phyloP scores from a whole-genome alignment of 1,140 invertebrate genomes.

The Euura lappo region DNA sequence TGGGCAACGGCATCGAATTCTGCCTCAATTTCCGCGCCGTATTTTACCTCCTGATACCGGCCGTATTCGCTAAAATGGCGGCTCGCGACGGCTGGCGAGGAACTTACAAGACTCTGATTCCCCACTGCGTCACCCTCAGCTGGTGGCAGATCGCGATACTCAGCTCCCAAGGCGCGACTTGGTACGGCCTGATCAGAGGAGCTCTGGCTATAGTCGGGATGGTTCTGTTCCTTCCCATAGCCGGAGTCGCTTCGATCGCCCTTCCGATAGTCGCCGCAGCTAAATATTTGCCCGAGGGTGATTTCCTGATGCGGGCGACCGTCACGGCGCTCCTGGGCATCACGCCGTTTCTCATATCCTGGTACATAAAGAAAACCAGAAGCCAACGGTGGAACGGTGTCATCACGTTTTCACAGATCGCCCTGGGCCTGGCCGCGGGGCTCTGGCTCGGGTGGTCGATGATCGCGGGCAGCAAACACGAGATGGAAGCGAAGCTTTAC shows the following conservation, averaged over 20 bases:
- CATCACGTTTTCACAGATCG: conserved; percentile 67
- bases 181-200: conserved; percentile 78
- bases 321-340: conserved; percentile 63
- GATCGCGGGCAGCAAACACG: conserved; percentile 53
- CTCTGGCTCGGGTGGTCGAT: conserved; percentile 60
- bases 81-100: conserved; percentile 77
- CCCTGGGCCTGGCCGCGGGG: conserved; percentile 50
- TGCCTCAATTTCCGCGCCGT: conserved; percentile 81
- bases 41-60: conserved; percentile 78
- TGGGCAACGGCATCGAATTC: conserved; percentile 84
- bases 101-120: conserved; percentile 77
- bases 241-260: conserved; percentile 75
- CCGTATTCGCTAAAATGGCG: conserved; percentile 76
- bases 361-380: conserved; percentile 67
- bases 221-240: conserved; percentile 77
- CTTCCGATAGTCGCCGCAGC: conserved; percentile 75
- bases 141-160: conserved; percentile 86
- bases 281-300: conserved; percentile 72
- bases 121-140: conserved; percentile 84
- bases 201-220: conserved; percentile 78
- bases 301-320: conserved; percentile 65
- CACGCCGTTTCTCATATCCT: conserved; percentile 66
- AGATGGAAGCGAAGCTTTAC: conserved; percentile 28
- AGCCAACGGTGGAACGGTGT: conserved; percentile 65
- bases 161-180: conserved; percentile 79